phyloP scores from a whole-genome alignment of 2,888 invertebrate species.

The Erynnis tages region DNA sequence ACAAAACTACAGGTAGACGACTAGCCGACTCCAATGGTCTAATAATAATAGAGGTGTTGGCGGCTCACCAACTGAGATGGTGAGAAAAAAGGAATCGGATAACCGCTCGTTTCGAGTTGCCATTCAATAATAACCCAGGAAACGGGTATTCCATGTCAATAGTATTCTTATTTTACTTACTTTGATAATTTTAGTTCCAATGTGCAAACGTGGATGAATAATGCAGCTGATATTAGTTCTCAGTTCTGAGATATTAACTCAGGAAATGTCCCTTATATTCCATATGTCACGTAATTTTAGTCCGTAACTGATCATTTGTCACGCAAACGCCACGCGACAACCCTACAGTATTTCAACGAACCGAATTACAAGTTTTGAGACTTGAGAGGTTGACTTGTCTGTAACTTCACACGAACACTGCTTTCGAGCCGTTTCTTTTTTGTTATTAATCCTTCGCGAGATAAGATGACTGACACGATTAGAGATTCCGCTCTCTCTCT shows the following conservation, averaged over 20 bases:
- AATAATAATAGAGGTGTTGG: constrained; percentile 73
- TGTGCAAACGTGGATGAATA: too few species aligned
- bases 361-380: neutral
- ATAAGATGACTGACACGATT: neutral
- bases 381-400: neutral
- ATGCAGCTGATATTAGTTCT: too few species aligned
- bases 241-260: neutral
- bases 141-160: too few species aligned
- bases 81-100: constrained; percentile 39
- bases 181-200: too few species aligned
- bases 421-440: constrained; percentile 20
- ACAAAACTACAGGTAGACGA: constrained; percentile 62
- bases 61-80: constrained; percentile 59
- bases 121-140: too few species aligned
- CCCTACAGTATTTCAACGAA: neutral
- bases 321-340: neutral
- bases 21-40: constrained; percentile 62
- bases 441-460: too few species aligned
- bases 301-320: neutral
- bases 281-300: constrained; percentile 5
- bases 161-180: neutral
- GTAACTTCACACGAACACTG: neutral
- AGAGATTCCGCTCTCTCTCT: constrained; percentile 6
- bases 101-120: constrained; percentile 17
- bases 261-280: neutral